phyloP scores from a whole-genome alignment of 2,113 vertebrate species.

The Cyprinodon tularosa region DNA sequence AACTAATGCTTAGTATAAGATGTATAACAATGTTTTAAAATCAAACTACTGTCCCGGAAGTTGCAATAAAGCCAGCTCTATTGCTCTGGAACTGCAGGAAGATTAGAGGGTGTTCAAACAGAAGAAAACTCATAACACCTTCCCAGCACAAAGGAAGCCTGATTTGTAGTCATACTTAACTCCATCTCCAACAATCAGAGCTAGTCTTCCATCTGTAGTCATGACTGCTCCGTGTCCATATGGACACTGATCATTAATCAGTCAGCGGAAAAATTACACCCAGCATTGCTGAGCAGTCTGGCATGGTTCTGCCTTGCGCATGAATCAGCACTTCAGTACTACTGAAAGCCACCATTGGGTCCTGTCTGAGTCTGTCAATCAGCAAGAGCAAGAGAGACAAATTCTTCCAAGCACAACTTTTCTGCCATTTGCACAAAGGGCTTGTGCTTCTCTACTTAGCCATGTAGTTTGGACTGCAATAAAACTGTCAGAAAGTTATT shows the following conservation, averaged over 20 bases:
- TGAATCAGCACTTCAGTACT: conserved; percentile 41
- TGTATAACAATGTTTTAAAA: not conserved
- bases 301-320: conserved; percentile 27
- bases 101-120: conserved; percentile 41
- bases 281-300: conserved; percentile 11
- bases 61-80: conserved; percentile 24
- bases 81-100: conserved; percentile 1
- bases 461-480: conserved; percentile 32
- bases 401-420: conserved; percentile 36
- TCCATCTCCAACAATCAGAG: conserved; percentile 24
- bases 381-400: conserved; percentile 13
- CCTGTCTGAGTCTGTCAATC: conserved; percentile 34
- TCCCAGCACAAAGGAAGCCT: conserved; percentile 27
- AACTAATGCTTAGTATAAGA: not conserved
- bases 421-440: conserved; percentile 38
- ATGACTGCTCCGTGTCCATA: conserved; percentile 24
- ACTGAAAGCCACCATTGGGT: conserved; percentile 24
- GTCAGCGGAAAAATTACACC: conserved; percentile 31
- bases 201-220: conserved; percentile 17
- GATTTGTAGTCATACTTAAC: conserved; percentile 45
- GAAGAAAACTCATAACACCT: conserved; percentile 53
- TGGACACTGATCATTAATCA: conserved; percentile 38
- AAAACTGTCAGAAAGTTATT: conserved; percentile 70
- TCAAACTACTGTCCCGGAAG: conserved; percentile 3
- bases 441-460: conserved; percentile 24